Base-by-base conservation (phyloP, 1,140 invertebrate genomes). In the Hypsibius dujardini region DNA sequence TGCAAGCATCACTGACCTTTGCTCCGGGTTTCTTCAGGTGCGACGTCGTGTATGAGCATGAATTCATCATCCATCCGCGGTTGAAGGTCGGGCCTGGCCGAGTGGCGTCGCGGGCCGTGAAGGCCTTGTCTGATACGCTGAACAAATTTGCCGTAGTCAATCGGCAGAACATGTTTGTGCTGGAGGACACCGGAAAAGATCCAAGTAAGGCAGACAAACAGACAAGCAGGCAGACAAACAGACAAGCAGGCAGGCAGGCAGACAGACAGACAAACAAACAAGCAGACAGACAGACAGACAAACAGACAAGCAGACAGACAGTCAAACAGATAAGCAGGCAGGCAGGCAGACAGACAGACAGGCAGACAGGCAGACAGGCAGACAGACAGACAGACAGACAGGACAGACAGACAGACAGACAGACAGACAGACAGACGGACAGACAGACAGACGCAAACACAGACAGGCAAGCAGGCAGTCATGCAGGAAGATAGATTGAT, bases 131-230 rank as follows among this genome's bases (percentile, higher is more conserved):
- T 71, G 83, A 82, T 42, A 85, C 87, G 2, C 78, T 90, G 1
- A 86, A 85, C 75, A 84, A 86, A 56, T 87, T 90, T 75, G 85
- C 85, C 1, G 87, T 90, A 0, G 84, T 83, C 71, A 90, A 90
- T 76, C 80, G 88, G 69, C 84, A 80, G 69, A 90, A 90, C 76
- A 89, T 90, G 87, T 90, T 89, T 80, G 87, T 90, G 1, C 85
- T 88, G 78, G 81, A 85, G 77, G 85, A 89, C 78, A 83, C 80
- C 46, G 79, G 67, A 47, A 45, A 72, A 62, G 42, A 75, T 56
- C n/a, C 50, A 12, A 7, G n/a, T 56, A n/a, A n/a, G 50, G 50
- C 50, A 56, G n/a, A 0, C n/a, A 12, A 12, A 7, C n/a, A 56
- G 7, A 56, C n/a, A 12, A 7, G 50, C 50, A 56, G 7, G 0